A percentile compares a stretch with the other conserved stretches of the same genome.
These are phyloP conservation scores for Fregata magnificens DNA, from an alignment of 2,113 vertebrate genomes.

Conservation along the genomic window DNA sequence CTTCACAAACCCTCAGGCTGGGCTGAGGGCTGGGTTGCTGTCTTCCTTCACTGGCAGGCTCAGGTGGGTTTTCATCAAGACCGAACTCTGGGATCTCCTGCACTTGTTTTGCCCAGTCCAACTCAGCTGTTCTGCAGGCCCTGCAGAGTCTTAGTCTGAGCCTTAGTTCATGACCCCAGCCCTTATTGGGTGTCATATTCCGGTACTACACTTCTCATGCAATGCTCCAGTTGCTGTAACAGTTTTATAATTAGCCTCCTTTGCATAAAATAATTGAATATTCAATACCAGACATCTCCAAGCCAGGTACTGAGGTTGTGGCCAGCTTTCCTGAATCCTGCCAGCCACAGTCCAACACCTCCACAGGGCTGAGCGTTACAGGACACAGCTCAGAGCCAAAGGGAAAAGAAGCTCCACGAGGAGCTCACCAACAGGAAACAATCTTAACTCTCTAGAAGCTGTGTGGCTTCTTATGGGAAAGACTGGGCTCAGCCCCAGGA, in stretches of 20 bases:
- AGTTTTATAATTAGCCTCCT: neutral
- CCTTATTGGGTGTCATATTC: neutral
- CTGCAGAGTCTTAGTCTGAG: neutral
- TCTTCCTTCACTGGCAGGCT: neutral
- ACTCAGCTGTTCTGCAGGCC: neutral
- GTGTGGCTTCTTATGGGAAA: neutral
- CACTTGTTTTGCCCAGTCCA: neutral
- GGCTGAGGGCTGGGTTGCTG: neutral
- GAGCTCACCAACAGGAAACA: neutral
- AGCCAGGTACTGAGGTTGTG: neutral
- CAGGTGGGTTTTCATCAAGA: neutral
- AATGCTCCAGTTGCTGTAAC: neutral
- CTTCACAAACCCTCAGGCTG: neutral
- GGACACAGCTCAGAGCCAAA: neutral
- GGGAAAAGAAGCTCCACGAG: neutral
- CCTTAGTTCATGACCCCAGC: neutral
- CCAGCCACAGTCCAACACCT: neutral
- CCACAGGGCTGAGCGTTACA: neutral
- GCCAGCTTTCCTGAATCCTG: neutral
- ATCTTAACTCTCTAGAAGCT: neutral
- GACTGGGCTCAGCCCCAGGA: neutral
- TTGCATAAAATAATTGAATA: neutral
- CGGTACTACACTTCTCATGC: neutral
- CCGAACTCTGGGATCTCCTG: fast-evolving
- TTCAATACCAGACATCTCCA: slow-evolving; percentile 4